These are phyloP conservation scores for Sminthurides bifidus DNA, from an alignment of 1,140 invertebrate species.

Conservation along the genomic window DNA sequence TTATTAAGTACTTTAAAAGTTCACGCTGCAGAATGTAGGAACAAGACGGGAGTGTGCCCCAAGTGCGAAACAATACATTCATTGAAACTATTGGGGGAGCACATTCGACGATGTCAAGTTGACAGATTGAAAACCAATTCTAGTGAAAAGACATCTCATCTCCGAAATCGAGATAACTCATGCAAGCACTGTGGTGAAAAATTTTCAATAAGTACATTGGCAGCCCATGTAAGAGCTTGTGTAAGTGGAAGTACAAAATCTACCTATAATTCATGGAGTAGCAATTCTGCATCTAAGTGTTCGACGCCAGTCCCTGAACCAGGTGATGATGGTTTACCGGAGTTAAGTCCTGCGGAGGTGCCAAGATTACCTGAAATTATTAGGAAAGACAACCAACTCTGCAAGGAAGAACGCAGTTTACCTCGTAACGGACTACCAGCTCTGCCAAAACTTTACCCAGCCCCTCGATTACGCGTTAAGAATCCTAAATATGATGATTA, in stretches of 20 bases:
- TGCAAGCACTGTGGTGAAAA: conserved; percentile 16
- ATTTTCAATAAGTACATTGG: conserved; percentile 15
- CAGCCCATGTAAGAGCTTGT: conserved; percentile 17
- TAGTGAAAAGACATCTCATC: conserved; percentile 5
- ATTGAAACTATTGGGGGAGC: conserved; percentile 10
- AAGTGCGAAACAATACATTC: conserved; percentile 11
- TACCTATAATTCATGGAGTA: neutral
- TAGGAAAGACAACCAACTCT: no score
- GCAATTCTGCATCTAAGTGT: no score
- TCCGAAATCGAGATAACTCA: conserved; percentile 14
- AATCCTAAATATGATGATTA: no score
- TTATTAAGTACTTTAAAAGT: conserved; percentile 1
- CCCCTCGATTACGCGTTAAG: no score
- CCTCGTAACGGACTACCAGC: no score
- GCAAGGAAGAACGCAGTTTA: no score
- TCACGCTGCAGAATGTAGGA: conserved; percentile 14
- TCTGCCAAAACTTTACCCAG: no score
- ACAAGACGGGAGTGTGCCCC: conserved; percentile 14
- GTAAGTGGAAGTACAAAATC: conserved; percentile 1
- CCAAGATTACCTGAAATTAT: no score
- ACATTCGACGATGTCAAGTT: conserved; percentile 8
- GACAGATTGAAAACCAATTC: no score
- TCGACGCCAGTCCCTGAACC: no score
- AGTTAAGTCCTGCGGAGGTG: no score
- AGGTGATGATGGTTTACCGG: no score